A percentile compares a stretch with the other conserved stretches of the same genome.
These are phyloP conservation scores for Teleogryllus oceanicus DNA, from an alignment of 2,888 invertebrate species.

Conservation along the genomic window DNA sequence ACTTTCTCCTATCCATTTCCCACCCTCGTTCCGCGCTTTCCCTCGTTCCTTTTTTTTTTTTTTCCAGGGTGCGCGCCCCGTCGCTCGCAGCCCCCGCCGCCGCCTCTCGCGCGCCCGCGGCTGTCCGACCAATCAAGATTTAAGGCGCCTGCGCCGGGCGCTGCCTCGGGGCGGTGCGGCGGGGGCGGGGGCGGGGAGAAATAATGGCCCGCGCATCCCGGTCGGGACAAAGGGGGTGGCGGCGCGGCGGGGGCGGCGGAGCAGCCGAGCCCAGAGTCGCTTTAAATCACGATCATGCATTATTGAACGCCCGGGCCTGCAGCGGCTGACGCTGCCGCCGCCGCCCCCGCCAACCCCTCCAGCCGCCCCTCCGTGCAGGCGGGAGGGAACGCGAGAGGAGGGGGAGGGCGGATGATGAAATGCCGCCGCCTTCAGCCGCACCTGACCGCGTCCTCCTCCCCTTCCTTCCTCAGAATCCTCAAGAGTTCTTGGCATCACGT, in stretches of 20 bases:
- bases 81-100: background rate
- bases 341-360: background rate
- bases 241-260: background rate
- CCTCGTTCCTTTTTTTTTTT: background rate
- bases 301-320: constrained; percentile 20
- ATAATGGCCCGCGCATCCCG: constrained; percentile 9
- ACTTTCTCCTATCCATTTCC: background rate
- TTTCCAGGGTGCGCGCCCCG: background rate
- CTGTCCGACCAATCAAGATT: constrained; percentile 18
- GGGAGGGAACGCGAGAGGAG: background rate
- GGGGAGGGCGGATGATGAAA: background rate
- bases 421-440: background rate
- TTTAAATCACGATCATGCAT: constrained; percentile 25
- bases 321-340: background rate
- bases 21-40: background rate
- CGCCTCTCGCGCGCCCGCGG: background rate
- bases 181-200: background rate
- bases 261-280: background rate
- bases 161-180: background rate
- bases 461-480: too few relatives aligned
- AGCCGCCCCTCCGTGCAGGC: too few relatives aligned
- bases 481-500: too few relatives aligned
- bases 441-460: background rate
- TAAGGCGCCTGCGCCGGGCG: constrained; percentile 3
- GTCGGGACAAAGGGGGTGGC: constrained; percentile 1